phyloP scores from a whole-genome alignment of 2,888 invertebrate genomes.

The Brassicogethes aeneus region DNA sequence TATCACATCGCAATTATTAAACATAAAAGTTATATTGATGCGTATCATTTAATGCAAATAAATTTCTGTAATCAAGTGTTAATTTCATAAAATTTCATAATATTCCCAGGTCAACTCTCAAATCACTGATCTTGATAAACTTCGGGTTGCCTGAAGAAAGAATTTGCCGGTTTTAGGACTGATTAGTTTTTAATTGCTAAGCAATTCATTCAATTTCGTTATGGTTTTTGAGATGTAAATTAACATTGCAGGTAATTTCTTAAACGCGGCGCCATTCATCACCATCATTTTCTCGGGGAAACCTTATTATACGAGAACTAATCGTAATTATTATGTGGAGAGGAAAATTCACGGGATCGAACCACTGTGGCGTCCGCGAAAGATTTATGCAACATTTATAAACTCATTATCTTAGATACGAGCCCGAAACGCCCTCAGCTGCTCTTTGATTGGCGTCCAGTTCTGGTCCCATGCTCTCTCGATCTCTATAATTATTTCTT shows the following conservation, averaged over 20 bases:
- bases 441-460: slow-evolving; percentile 40
- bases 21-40: too few species aligned
- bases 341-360: slow-evolving; percentile 22
- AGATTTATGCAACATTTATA: slow-evolving; percentile 46
- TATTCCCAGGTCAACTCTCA: too few species aligned
- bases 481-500: slow-evolving; percentile 34
- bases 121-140: too few species aligned
- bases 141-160: too few species aligned
- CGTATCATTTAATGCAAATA: too few species aligned
- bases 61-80: too few species aligned
- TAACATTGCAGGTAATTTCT: slow-evolving; percentile 2
- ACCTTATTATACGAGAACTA: slow-evolving; percentile 29
- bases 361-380: not conserved
- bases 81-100: too few species aligned
- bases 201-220: not conserved
- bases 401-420: slow-evolving; percentile 42
- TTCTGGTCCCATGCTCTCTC: too few species aligned
- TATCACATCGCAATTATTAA: not conserved
- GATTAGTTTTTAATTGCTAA: not conserved
- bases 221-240: not conserved
- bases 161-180: not conserved
- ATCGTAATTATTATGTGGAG: slow-evolving; percentile 30
- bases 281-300: slow-evolving; percentile 9
- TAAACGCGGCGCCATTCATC: slow-evolving; percentile 13
- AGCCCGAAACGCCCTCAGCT: slow-evolving; percentile 36